These are phyloP conservation scores for Prietella phreatophila DNA, from an alignment of 2,113 vertebrate genomes.

Conservation along the genomic window DNA sequence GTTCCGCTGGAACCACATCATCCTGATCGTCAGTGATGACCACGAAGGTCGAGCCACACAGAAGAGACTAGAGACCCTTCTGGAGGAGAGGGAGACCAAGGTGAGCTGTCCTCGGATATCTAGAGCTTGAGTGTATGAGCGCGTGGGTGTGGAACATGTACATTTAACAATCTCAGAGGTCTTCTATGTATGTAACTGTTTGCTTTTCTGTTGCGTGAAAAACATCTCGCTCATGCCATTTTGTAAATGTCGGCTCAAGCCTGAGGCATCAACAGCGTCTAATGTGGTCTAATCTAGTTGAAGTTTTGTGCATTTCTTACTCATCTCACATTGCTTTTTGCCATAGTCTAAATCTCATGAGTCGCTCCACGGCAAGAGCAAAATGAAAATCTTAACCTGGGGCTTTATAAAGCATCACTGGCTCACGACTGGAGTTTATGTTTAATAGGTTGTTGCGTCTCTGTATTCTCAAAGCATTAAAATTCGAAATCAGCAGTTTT, in stretches of 20 bases:
- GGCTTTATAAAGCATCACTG: slow-evolving; percentile 88
- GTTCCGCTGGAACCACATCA: slow-evolving; percentile 97
- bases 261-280: slow-evolving; percentile 90
- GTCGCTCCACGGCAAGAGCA: slow-evolving; percentile 84
- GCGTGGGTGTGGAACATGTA: slow-evolving; percentile 47
- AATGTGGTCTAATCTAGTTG: slow-evolving; percentile 90
- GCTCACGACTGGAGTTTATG: slow-evolving; percentile 39
- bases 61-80: slow-evolving; percentile 94
- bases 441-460: not conserved
- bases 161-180: slow-evolving; percentile 65
- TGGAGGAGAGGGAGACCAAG: slow-evolving; percentile 97
- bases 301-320: slow-evolving; percentile 88
- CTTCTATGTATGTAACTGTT: slow-evolving; percentile 84
- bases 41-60: slow-evolving; percentile 96
- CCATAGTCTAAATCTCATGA: slow-evolving; percentile 95
- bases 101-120: slow-evolving; percentile 73
- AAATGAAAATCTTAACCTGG: slow-evolving; percentile 91
- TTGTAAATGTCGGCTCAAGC: slow-evolving; percentile 89
- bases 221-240: slow-evolving; percentile 91
- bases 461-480: not conserved
- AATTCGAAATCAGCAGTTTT: not conserved
- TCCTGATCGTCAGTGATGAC: slow-evolving; percentile 95
- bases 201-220: slow-evolving; percentile 83
- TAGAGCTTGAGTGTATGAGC: not conserved
- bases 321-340: slow-evolving; percentile 96